Evolutionary conservation across 1,140 invertebrate species (phyloP), one percentile per base, ranked within the genome.

Genomic region (Micrasema longulum): DNA sequence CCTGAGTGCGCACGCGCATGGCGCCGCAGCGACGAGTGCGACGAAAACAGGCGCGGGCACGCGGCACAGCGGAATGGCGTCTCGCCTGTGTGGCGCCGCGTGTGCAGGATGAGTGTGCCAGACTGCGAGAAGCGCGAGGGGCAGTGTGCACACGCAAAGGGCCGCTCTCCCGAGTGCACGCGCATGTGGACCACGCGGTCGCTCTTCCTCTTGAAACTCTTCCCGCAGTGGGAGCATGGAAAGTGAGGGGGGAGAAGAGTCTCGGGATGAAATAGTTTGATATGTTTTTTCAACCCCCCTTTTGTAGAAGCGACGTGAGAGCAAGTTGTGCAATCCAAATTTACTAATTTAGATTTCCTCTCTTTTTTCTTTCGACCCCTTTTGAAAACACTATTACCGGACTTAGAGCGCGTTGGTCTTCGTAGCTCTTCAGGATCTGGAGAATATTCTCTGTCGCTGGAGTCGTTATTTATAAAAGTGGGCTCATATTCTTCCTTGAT

Each of bases 251-350:
- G 26, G 7, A 31, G 2, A 31, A 4, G 7, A 4, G 2, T 7
- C 7, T 78, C 75, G 31, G 79, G 76, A 43, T 80, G 57, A 1
- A 41, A 22, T 18, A 31, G 48, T 18, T 20, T 41, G 20, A 65
- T 80, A 36, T 85, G 83, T 9, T 81, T 75, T 52, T 81, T 82
- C 48, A 82, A 75, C 2, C 80, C 79, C 9, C 82, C 74, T 70
- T 83, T 80, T n/a, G 77, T 69, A 48, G 83, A 11, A 0, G 60
- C 41, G 1, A 84, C 5, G 73, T 72, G 55, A 78, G 80, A 0
- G 77, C 84, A 76, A 89, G 91, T 70, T 86, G 88, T 26, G 83
- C 78, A 76, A 88, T 89, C 22, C 79, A 77, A 74, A 87, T 89
- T 5, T 85, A 4, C 26, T 4, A 84, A 71, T 80, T 82, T 66